Evolutionary conservation across 2,888 invertebrate species (phyloP).

Genomic region (Gymnoscelis rufifasciata): DNA sequence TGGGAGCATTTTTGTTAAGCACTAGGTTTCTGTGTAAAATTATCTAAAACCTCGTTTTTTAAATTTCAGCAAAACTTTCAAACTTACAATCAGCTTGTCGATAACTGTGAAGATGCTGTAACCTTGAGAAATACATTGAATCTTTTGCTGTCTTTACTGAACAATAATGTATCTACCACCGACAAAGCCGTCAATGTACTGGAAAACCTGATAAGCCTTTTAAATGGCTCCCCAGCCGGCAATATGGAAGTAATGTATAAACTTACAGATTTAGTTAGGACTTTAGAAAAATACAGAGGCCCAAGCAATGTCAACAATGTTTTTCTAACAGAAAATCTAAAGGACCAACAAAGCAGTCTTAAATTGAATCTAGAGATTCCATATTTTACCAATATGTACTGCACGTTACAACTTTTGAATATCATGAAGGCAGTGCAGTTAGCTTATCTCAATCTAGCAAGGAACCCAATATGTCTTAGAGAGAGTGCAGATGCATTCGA

Average conservation of each 20-base stretch:
- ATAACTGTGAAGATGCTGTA: constrained; percentile 16
- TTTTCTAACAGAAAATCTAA: neutral
- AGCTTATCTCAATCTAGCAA: constrained; percentile 8
- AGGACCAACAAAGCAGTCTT: neutral
- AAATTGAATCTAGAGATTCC: constrained; percentile 7
- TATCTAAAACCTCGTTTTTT: too few species aligned
- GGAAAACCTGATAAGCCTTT: constrained; percentile 14
- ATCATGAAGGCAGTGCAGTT: constrained; percentile 11
- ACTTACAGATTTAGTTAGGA: constrained; percentile 20
- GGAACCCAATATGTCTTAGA: constrained; percentile 14
- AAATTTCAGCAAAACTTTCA: neutral
- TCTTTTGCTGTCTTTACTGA: constrained; percentile 16
- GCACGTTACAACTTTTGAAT: constrained; percentile 8
- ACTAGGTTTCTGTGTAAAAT: too few species aligned
- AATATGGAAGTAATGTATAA: constrained; percentile 20
- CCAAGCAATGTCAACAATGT: neutral
- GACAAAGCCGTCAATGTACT: constrained; percentile 14
- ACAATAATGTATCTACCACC: constrained; percentile 14
- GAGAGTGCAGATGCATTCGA: too few species aligned
- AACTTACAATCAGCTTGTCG: neutral
- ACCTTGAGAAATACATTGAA: constrained; percentile 13
- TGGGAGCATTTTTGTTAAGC: too few species aligned
- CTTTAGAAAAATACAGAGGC: constrained; percentile 24
- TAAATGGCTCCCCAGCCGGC: constrained; percentile 13
- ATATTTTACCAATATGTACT: constrained; percentile 9